Evolutionary conservation across 2,888 invertebrate genomes (phyloP), one percentile per base, ranked within the genome.

Genomic region (Aspidiotus destructor): DNA sequence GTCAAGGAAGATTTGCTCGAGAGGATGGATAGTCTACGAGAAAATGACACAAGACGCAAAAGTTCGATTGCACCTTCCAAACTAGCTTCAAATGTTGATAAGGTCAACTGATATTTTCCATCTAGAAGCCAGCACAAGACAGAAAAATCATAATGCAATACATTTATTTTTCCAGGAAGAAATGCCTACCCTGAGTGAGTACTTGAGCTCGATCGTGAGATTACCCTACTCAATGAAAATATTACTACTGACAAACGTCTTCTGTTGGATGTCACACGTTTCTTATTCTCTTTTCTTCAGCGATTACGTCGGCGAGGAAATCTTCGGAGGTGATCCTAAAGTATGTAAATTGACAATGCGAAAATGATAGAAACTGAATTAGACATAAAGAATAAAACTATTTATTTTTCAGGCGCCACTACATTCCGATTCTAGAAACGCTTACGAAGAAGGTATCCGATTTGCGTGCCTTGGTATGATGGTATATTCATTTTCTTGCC

Each of bases 391-490:
- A n/a, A 1, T 28, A 5, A 28, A 28, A 28, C 1, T 28, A 28
- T 28, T 28, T 5, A 28, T 3, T n/a, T 82, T 82, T 28, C 80
- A 88, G 84, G 90, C 88, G 6, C 48, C 48, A 13, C n/a, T 48
- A 6, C 48, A 88, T 13, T 82, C 84, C 16, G 75, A 77, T 16
- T 79, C 82, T 65, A 83, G 88, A 70, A 80, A 81, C 15, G 79
- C 85, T 10, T 97, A 96, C 76, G 92, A 95, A 77, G 86, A 87
- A 53, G 97, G 97, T 0, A 93, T 97, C 0, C 83, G 95, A 55
- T 92, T 95, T 75, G 97, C 96, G 11, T 96, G 95, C 75, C 92
- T 92, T 88, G 95, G 94, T 41, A 97, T 97, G 96, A 89, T 94
- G 0, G 89, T 89, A 88, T 89, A 90, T 74, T 95, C 95, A 0